Conservation (phyloP, 2,888 invertebrate genomes). For the Euzetes globulus region DNA sequence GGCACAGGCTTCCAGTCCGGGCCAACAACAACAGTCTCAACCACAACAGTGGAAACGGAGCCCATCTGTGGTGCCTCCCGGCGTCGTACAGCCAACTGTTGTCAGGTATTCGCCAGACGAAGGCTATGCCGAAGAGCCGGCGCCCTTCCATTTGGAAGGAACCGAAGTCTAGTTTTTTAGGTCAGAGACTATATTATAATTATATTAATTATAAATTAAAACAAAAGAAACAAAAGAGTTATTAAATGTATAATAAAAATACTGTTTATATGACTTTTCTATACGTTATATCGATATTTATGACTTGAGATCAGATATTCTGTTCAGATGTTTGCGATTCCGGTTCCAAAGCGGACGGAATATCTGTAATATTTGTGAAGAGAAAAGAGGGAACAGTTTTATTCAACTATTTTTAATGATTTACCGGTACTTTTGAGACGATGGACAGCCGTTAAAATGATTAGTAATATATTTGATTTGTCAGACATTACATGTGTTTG, state of each 20-base stretch:
- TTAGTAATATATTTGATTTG: no score
- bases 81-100: conserved; percentile 38
- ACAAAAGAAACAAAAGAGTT: not conserved
- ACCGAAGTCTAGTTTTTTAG: conserved; percentile 41
- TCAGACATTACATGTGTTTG: no score
- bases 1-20: conserved; percentile 71
- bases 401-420: no score
- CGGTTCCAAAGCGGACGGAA: no score
- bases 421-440: no score
- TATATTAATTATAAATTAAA: not conserved
- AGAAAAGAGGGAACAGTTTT: no score
- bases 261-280: not conserved
- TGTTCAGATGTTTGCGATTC: no score
- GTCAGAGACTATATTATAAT: conserved; percentile 4
- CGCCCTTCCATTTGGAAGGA: conserved; percentile 39
- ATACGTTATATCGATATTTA: not conserved
- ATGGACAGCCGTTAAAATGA: no score
- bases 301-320: no score
- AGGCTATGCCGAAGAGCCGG: conserved; percentile 55
- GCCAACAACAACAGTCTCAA: conserved; percentile 49
- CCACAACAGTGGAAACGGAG: conserved; percentile 57
- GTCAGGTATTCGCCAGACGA: conserved; percentile 76
- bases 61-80: not conserved
- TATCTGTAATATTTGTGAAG: no score
- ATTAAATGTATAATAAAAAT: not conserved